Base-by-base conservation (phyloP, 2,888 invertebrate species). In the Syrista parreyssii region DNA sequence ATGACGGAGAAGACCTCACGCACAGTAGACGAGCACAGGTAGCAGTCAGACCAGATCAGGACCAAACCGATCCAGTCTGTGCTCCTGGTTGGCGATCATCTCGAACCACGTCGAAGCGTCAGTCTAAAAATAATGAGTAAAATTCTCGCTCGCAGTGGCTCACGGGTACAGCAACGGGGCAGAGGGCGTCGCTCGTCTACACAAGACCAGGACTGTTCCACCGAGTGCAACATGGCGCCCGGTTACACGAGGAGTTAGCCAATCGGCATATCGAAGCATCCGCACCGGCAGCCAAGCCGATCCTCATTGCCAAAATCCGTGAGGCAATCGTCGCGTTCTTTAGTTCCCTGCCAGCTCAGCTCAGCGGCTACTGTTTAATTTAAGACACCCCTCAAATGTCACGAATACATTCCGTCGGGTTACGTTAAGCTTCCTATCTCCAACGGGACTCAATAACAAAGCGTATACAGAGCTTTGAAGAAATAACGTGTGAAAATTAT, bases 381-480 rank as follows among this genome's bases (percentile, higher is more conserved):
- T 89, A 90, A 90, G 90, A 89, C 87, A 86, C 88, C 86, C 88
- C 87, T 86, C 89, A 90, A 90, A 90, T 90, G 90, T 90, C 90
- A 89, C 87, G 87, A 87, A 86, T 87, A 86, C 88, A 88, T 88
- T 88, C 88, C 87, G 83, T 85, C 69, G 32, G 12, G 75, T 11
- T 40, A 31, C 69, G 72, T 74, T 74, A 55, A 55, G 55, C 55
- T 55, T 55, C 55, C 55, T 9, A 55, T 55, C 23, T 9, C 55
- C 55, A 23, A 55, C 2, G 23, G 23, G 15, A 15, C 2, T 55
- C 55, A 1, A 55, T 55, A 23, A 55, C 55, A 23, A 6, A 23
- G 1, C 9, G 9, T 23, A 55, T 23, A 55, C 55, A 55, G 2
- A 23, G 55, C 9, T 15, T 40, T 6, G 15, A 0, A 40, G 1